Evolutionary conservation across 2,113 vertebrate genomes (phyloP).

Genomic region (Pica pica): DNA sequence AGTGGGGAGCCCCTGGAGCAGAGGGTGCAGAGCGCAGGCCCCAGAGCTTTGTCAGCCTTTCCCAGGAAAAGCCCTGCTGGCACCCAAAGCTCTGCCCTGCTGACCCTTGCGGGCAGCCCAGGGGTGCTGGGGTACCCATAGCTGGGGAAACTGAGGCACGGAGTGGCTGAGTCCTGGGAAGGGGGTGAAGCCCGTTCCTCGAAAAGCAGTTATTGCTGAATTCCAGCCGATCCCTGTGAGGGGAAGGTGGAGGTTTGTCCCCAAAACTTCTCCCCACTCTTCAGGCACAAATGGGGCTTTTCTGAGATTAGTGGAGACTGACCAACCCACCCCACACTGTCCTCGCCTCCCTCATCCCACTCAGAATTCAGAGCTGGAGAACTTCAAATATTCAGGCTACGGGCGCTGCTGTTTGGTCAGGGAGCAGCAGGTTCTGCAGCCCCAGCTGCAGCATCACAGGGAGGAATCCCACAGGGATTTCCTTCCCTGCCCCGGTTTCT

Average conservation of each 20-base stretch:
- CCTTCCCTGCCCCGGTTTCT: no score
- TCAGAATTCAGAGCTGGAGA: not conserved
- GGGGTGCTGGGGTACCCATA: rapidly evolving
- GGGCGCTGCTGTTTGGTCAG: not conserved
- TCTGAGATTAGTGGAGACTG: not conserved
- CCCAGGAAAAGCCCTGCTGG: not conserved
- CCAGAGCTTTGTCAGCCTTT: not conserved
- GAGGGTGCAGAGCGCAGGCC: not conserved
- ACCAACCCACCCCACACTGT: not conserved
- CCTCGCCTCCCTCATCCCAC: not conserved
- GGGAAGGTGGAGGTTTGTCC: not conserved
- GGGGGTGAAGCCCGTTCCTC: no score
- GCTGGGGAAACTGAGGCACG: not conserved
- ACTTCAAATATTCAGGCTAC: rapidly evolving
- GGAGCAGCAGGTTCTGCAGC: not conserved
- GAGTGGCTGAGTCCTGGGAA: not conserved
- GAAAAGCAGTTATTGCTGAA: not conserved
- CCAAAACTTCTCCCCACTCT: not conserved
- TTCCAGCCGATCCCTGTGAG: not conserved
- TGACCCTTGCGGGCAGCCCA: not conserved
- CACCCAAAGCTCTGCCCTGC: not conserved
- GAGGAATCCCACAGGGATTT: not conserved
- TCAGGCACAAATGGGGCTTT: not conserved
- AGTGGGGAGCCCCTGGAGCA: not conserved
- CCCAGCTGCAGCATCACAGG: not conserved